Evolutionary conservation across 2,113 vertebrate species (phyloP), one percentile per base, ranked within the genome.

Genomic region (Coracopsis vasa): DNA sequence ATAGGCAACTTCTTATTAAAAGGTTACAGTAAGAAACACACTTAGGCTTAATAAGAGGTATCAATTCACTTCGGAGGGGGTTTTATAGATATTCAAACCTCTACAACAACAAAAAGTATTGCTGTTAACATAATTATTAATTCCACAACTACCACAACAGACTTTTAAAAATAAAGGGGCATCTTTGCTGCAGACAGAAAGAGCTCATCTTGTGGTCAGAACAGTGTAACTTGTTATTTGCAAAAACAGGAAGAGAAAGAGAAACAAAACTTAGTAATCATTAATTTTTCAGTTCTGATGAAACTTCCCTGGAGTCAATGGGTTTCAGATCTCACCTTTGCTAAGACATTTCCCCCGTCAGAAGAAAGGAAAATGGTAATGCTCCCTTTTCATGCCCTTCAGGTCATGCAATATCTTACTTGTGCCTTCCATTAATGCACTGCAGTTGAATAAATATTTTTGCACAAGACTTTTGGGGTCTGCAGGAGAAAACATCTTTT

Each of bases 1-100:
- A 90, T 42, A 61, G 44, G 16, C 7, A 4, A 29, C 16, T 65
- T 86, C 29, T 78, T 74, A 78, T 53, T 80, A 86, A 88, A 94
- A 75, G n/a, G 18, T 72, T 73, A 70, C 24, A 84, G 18, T 11
- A 91, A 77, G 27, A 86, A 88, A 88, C 29, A 90, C 51, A 48
- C 24, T 94, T 77, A 60, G 37, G 67, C 48, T 95, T 92, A 92
- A 96, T 96, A 96, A 97, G 71, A 70, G 27, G 4, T 9, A 95
- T 89, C 72, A 73, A 45, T 94, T 97, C 77, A 39, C 87, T 88
- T 91, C 50, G 20, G 24, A n/a, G 61, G 71, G 80, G 1, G 11
- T 95, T 96, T 85, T 73, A 42, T 23, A 73, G 71, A 89, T 79
- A 92, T 61, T 45, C 56, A 96, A 83, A 88, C 25, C 91, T 16